phyloP scores from a whole-genome alignment of 2,797 vertebrate species.

The Melopsittacus undulatus region DNA sequence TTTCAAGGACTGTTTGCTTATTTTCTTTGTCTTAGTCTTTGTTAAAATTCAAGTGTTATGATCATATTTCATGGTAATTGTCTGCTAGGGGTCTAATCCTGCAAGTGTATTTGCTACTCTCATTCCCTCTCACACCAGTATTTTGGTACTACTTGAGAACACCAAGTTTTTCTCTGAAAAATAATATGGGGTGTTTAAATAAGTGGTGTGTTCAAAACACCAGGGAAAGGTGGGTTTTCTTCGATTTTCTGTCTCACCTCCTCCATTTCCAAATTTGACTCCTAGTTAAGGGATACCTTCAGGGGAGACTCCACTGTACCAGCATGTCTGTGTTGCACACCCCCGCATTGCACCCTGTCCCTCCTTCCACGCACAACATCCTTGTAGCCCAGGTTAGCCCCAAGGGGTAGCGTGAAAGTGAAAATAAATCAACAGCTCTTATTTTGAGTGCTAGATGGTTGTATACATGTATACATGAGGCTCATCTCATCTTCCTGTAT shows the following conservation, averaged over 20 bases:
- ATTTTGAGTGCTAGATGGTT: background rate
- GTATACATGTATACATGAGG: background rate
- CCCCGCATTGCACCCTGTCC: fast-evolving
- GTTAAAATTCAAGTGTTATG: background rate
- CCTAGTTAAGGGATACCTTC: background rate
- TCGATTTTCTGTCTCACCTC: background rate
- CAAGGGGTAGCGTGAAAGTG: background rate
- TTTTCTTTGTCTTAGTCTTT: background rate
- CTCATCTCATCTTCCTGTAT: background rate
- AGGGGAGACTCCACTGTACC: background rate
- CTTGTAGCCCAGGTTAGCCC: background rate
- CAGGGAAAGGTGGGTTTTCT: background rate
- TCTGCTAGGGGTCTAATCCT: background rate
- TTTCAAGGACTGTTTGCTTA: background rate
- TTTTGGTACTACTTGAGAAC: background rate
- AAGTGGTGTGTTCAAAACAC: background rate
- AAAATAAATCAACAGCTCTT: background rate
- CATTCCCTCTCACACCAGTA: background rate
- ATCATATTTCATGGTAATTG: background rate
- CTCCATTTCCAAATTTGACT: background rate
- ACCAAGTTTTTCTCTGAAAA: background rate
- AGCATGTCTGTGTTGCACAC: fast-evolving
- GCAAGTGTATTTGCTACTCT: background rate
- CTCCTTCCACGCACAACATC: background rate
- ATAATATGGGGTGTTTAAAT: background rate